phyloP scores from a whole-genome alignment of 92 coral and sea anemone species.

The Pocillopora grandis region DNA sequence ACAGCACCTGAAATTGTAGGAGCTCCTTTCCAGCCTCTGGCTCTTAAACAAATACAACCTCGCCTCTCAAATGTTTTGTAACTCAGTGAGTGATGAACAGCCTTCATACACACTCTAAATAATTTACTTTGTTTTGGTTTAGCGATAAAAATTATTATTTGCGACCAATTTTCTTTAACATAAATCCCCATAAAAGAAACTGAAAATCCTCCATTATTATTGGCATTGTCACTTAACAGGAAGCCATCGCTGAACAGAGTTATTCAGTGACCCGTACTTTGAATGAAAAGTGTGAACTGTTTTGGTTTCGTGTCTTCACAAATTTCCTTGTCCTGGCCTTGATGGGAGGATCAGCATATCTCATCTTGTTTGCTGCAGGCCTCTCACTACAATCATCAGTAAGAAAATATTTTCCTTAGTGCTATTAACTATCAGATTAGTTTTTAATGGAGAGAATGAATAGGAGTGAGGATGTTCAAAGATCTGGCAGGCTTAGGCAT shows the following conservation, averaged over 20 bases:
- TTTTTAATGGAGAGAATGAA: neutral
- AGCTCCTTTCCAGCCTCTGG: no score
- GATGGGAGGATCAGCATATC: conserved; percentile 79
- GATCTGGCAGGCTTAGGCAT: no score
- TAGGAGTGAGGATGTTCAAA: no score
- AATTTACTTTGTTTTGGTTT: no score
- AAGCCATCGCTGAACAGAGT: conserved; percentile 76
- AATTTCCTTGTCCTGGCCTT: conserved; percentile 65
- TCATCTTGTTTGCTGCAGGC: conserved; percentile 69
- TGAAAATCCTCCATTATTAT: neutral
- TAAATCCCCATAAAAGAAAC: no score
- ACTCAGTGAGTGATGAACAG: no score
- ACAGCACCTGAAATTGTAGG: no score
- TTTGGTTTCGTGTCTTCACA: conserved; percentile 64
- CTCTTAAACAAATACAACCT: no score
- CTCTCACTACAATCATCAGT: conserved; percentile 42
- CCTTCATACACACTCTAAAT: no score
- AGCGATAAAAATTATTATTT: neutral
- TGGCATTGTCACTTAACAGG: conserved; percentile 45
- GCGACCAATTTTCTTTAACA: neutral
- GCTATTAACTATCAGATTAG: neutral
- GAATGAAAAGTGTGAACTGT: conserved; percentile 47
- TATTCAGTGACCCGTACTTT: conserved; percentile 53
- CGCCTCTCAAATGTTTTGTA: no score
- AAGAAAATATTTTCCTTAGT: conserved; percentile 18